phyloP scores from a whole-genome alignment of 2,888 invertebrate genomes.

The Xanthorhoe spadicearia region DNA sequence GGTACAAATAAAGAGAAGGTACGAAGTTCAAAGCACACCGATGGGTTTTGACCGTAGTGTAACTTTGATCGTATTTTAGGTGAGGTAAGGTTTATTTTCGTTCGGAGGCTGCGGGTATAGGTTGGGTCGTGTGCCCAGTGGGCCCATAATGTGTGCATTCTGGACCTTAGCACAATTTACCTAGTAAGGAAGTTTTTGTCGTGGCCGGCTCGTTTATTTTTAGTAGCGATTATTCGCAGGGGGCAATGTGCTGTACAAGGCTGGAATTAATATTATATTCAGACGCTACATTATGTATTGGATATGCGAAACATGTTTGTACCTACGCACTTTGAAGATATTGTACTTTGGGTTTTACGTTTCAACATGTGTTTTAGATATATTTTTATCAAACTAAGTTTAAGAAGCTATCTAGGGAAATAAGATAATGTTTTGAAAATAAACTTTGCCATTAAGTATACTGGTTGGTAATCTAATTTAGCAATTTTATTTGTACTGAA shows the following conservation, averaged over 20 bases:
- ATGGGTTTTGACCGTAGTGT: constrained; percentile 1
- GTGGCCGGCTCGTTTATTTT: constrained; percentile 53
- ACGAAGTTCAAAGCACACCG: constrained; percentile 26
- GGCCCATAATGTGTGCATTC: constrained; percentile 53
- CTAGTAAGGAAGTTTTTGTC: constrained; percentile 52
- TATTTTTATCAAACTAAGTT: no score
- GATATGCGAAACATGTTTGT: not conserved
- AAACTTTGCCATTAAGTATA: no score
- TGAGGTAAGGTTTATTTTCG: constrained; percentile 16
- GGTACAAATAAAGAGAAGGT: constrained; percentile 18
- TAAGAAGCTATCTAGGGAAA: no score
- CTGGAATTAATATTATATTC: constrained; percentile 20
- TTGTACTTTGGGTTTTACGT: not conserved
- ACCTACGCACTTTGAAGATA: not conserved
- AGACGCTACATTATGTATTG: constrained; percentile 8
- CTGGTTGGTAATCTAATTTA: no score
- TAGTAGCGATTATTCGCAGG: constrained; percentile 36
- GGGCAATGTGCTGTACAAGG: constrained; percentile 17
- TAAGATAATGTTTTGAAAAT: no score
- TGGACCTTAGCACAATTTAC: constrained; percentile 49
- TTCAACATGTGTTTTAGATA: no score
- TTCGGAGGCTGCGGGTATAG: not conserved
- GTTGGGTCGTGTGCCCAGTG: constrained; percentile 36
- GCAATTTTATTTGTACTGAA: no score
- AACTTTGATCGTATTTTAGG: constrained; percentile 7